Evolutionary conservation across 2,888 invertebrate genomes (phyloP).

Genomic region (Lasioglossum zephyrum): DNA sequence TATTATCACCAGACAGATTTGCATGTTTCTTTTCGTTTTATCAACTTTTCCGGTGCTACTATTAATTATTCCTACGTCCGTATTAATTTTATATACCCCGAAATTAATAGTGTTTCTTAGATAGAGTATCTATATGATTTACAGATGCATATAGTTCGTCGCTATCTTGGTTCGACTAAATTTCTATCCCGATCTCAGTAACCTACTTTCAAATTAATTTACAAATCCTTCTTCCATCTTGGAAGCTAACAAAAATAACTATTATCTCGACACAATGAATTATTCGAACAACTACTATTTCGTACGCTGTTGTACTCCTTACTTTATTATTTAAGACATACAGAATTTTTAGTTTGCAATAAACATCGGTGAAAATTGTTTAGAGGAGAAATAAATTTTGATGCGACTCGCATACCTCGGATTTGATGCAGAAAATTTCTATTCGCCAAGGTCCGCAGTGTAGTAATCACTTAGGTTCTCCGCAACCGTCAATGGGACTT

Average conservation of each 20-base stretch:
- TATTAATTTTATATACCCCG: no score
- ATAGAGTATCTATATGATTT: not conserved
- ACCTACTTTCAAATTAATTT: not conserved
- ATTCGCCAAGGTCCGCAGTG: not conserved
- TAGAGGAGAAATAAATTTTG: not conserved
- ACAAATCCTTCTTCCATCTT: not conserved
- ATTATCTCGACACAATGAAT: not conserved
- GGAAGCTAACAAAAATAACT: not conserved
- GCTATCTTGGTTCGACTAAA: not conserved
- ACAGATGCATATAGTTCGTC: not conserved
- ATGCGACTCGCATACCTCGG: not conserved
- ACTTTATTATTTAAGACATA: no score
- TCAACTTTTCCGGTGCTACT: not conserved
- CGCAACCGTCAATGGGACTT: conserved; percentile 5
- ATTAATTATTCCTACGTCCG: not conserved
- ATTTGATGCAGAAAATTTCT: not conserved
- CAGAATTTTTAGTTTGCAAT: not conserved
- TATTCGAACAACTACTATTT: not conserved
- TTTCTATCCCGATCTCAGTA: not conserved
- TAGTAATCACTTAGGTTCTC: not conserved
- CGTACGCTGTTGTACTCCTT: no score
- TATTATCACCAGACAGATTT: not conserved
- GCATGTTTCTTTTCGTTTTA: conserved; percentile 1
- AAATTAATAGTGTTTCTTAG: not conserved
- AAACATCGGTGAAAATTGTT: not conserved